Conservation (phyloP, 2,113 vertebrate genomes). For the Ptilorrhoa leucosticta region DNA sequence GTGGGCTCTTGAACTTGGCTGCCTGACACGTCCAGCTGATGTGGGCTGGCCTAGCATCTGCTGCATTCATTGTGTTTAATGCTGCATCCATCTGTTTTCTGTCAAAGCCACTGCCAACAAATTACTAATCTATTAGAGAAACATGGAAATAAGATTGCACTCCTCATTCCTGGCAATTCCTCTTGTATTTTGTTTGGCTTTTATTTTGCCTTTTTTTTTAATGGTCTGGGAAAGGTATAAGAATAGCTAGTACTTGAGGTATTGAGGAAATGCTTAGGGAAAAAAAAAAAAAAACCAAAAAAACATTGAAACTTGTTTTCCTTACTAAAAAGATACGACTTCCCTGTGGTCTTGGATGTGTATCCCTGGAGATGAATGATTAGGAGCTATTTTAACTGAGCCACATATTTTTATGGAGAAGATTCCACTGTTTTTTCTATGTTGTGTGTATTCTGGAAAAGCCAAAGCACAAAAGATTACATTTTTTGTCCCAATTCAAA, state of each 20-base stretch:
- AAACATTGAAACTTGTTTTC: background rate
- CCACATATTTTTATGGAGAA: slow-evolving; percentile 17
- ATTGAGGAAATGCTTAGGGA: background rate
- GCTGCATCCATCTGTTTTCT: slow-evolving; percentile 88
- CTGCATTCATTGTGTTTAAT: slow-evolving; percentile 87
- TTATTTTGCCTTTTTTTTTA: background rate
- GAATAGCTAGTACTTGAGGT: slow-evolving; percentile 24
- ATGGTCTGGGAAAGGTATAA: slow-evolving; percentile 11
- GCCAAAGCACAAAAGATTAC: slow-evolving; percentile 3
- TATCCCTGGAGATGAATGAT: slow-evolving; percentile 43
- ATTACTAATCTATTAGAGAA: slow-evolving; percentile 88
- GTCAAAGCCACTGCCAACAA: slow-evolving; percentile 79
- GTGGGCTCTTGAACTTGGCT: slow-evolving; percentile 76
- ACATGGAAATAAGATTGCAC: slow-evolving; percentile 76
- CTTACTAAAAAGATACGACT: background rate
- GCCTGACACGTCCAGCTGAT: slow-evolving; percentile 77
- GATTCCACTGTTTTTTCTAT: background rate
- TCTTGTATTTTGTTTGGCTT: slow-evolving; percentile 66
- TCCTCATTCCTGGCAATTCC: slow-evolving; percentile 70
- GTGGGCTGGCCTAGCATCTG: slow-evolving; percentile 85
- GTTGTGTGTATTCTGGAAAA: background rate
- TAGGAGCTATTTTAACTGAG: slow-evolving; percentile 31
- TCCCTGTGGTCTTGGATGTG: background rate
- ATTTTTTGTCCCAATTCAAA: background rate
- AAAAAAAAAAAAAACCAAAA: background rate